Evolutionary conservation across 2,113 vertebrate species (phyloP).

Genomic region (Forbesichthys papilliferus): DNA sequence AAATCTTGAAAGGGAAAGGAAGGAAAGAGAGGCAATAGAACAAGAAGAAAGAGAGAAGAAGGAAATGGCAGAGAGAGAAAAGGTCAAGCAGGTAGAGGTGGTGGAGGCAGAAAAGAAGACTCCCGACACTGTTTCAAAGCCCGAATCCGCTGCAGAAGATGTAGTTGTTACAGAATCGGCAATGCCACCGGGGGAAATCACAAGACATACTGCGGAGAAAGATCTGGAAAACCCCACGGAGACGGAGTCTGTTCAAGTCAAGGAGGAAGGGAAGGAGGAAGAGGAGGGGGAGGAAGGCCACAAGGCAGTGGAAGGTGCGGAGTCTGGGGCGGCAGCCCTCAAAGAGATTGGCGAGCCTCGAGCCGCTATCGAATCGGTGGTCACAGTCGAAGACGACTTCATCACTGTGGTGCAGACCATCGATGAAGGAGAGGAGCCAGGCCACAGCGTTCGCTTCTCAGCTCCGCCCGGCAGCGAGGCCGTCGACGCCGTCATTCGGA

Average conservation of each 20-base stretch:
- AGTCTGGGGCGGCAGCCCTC: slow-evolving; percentile 30
- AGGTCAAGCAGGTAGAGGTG: background rate
- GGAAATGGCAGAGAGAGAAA: slow-evolving; percentile 4
- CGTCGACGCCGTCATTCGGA: slow-evolving; percentile 45
- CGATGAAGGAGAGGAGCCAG: slow-evolving; percentile 87
- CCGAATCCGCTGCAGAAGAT: background rate
- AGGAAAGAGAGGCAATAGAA: slow-evolving; percentile 16
- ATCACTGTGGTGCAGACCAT: slow-evolving; percentile 97
- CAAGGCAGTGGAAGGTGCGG: slow-evolving; percentile 51
- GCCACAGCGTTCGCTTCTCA: slow-evolving; percentile 93
- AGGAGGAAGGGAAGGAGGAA: slow-evolving; percentile 1
- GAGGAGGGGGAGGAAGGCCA: slow-evolving; percentile 29
- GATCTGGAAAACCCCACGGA: slow-evolving; percentile 2
- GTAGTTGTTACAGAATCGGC: slow-evolving; percentile 1
- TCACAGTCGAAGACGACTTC: slow-evolving; percentile 96
- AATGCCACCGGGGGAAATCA: slow-evolving; percentile 12
- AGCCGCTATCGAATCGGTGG: slow-evolving; percentile 91
- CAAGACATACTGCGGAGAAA: background rate
- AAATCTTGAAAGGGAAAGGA: slow-evolving; percentile 13
- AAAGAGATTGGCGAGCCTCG: slow-evolving; percentile 74
- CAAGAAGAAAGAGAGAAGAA: slow-evolving; percentile 18
- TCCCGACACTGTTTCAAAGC: background rate
- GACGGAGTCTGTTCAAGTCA: background rate
- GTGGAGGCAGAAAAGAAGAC: background rate
- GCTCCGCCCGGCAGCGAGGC: slow-evolving; percentile 77